Conservation (phyloP, 2,113 vertebrate genomes). For the Dinomys branickii region DNA sequence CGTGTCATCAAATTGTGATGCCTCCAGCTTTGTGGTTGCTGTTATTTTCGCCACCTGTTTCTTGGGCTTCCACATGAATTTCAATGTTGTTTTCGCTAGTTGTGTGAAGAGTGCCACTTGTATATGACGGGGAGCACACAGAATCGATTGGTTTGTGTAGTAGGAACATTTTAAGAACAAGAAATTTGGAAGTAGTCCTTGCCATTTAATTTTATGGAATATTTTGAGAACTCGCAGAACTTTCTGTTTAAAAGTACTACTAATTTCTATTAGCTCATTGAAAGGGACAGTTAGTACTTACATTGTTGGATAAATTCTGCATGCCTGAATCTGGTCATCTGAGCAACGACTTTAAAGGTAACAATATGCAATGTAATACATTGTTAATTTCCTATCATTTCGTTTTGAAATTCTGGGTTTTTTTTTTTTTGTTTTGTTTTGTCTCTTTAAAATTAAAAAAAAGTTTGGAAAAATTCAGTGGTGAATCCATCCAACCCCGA, state of each 20-base stretch:
- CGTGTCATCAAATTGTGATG: too few relatives aligned
- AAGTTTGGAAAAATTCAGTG: neutral
- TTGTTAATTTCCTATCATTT: too few relatives aligned
- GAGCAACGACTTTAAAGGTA: too few relatives aligned
- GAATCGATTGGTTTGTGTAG: neutral
- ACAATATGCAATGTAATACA: too few relatives aligned
- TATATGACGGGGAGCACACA: neutral
- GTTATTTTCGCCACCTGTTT: neutral
- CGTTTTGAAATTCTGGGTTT: too few relatives aligned
- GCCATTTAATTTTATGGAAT: neutral
- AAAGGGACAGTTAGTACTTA: too few relatives aligned
- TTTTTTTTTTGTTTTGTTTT: too few relatives aligned
- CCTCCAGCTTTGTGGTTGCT: neutral
- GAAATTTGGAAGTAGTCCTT: neutral
- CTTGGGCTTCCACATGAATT: neutral
- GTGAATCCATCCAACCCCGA: neutral
- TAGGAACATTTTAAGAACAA: neutral
- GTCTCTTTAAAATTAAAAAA: too few relatives aligned
- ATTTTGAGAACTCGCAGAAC: neutral
- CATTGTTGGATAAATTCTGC: too few relatives aligned
- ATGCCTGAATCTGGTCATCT: too few relatives aligned
- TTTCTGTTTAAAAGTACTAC: neutral
- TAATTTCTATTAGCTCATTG: too few relatives aligned
- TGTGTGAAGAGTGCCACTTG: neutral
- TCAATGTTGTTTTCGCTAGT: neutral